A percentile compares a stretch with the other conserved stretches of the same genome.
These are phyloP conservation scores for Dromiciops gliroides DNA, from an alignment of 2,113 vertebrate species.

Conservation along the genomic window DNA sequence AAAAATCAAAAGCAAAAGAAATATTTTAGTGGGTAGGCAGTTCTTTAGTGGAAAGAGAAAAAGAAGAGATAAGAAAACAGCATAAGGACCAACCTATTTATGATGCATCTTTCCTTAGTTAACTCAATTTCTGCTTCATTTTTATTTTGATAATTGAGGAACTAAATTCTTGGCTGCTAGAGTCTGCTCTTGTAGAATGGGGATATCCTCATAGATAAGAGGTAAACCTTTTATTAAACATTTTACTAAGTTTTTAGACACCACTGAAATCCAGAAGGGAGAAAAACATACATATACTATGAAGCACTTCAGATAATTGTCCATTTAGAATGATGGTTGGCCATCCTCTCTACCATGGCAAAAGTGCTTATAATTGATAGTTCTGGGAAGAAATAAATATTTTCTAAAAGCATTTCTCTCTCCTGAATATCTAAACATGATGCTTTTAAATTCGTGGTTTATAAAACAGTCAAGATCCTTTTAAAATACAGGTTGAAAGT, in stretches of 20 bases:
- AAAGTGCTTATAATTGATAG: background rate
- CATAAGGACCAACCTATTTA: background rate
- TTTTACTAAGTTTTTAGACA: background rate
- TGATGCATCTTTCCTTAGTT: too few relatives aligned
- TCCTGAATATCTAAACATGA: background rate
- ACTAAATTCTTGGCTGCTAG: background rate
- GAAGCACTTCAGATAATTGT: background rate
- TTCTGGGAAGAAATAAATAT: background rate
- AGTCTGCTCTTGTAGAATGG: accelerated
- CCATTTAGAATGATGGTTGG: background rate
- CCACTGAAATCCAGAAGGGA: background rate
- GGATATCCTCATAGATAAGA: background rate
- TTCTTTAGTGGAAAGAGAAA: background rate
- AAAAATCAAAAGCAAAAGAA: background rate
- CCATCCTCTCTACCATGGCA: background rate
- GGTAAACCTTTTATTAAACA: background rate
- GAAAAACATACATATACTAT: background rate
- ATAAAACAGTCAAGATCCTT: background rate
- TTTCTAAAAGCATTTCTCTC: background rate
- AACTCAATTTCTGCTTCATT: too few relatives aligned
- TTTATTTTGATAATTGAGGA: too few relatives aligned
- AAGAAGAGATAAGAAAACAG: background rate
- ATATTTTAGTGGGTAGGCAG: background rate
- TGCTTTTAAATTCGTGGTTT: background rate
- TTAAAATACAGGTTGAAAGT: background rate